Evolutionary conservation across 1,140 invertebrate genomes (phyloP), one percentile per base, ranked within the genome.

Genomic region (Lycorma delicatula): DNA sequence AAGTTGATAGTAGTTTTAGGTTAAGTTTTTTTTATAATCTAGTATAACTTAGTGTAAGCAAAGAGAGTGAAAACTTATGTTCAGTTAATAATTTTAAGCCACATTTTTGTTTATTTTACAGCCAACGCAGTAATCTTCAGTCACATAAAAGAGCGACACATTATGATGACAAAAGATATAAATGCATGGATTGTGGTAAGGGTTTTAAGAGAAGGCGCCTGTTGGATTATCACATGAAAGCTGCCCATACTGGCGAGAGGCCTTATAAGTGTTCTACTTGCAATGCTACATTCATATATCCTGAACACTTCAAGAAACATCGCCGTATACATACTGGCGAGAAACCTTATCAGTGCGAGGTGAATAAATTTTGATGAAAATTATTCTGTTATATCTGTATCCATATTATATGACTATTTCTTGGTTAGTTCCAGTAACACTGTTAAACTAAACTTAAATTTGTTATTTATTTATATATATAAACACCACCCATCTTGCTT

Each of bases 281-380:
- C 66, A 72, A 77, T 31, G 84, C 87, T 1, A 84, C 82, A 0
- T 92, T 93, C 71, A 85, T 88, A 12, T 90, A 91, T 72, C 85
- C 86, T 0, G 86, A 89, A 66, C 87, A 90, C 67, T 87, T 84
- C 66, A 89, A 88, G 68, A 91, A 91, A 60, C 90, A 93, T 63
- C 72, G 82, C 60, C 73, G 82, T 0, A 88, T 87, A 66, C 89
- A 92, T 66, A 87, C 81, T 6, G 85, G 86, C 0, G 83, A 86
- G 60, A 88, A 89, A 63, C 85, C 87, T 0, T 92, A 81, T 63
- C 67, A 77, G 1, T 93, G 89, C 62, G 86, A 89, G 74, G 82
- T 85, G 67, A 66, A 59, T 49, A 11, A 28, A n/a, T n/a, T n/a
- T n/a, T n/a, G 12, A 22, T 13, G 12, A 16, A 47, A n/a, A n/a